A percentile compares a stretch with the other conserved stretches of the same genome.
These are phyloP conservation scores for Desmophyllum pertusum DNA, from an alignment of 92 coral and sea anemone species.

Conservation along the genomic window DNA sequence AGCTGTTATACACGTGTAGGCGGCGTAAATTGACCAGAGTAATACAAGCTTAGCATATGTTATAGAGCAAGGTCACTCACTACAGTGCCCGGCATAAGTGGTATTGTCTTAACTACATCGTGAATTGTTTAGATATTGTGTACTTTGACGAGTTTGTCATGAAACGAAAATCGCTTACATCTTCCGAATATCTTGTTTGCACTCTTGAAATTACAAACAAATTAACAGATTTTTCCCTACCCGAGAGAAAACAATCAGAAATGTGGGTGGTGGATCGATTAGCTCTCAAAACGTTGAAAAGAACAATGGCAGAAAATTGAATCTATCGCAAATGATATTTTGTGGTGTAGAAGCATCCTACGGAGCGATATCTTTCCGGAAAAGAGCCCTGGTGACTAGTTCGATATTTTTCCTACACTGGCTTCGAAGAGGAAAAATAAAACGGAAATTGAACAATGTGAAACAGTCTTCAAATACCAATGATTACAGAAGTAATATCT, in stretches of 20 bases:
- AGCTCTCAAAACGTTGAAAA: not conserved
- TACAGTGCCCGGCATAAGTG: not conserved
- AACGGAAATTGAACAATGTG: slow-evolving; percentile 17
- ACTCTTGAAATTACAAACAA: slow-evolving; percentile 49
- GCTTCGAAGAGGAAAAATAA: slow-evolving; percentile 18
- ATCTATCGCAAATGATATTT: not conserved
- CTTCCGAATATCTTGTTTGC: slow-evolving; percentile 42
- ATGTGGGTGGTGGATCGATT: not conserved
- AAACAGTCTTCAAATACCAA: slow-evolving; percentile 15
- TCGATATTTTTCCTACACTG: not conserved
- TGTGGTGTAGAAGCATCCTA: not conserved
- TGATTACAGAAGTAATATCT: not conserved
- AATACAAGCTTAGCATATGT: no score
- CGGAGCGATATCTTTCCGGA: not conserved
- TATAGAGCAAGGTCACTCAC: not conserved
- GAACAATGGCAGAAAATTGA: not conserved
- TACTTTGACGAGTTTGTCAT: slow-evolving; percentile 22
- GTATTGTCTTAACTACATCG: slow-evolving; percentile 10
- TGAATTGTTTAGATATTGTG: slow-evolving; percentile 19
- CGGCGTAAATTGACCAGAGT: not conserved
- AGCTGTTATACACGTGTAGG: no score
- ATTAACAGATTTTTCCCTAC: slow-evolving; percentile 14
- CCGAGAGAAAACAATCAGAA: not conserved
- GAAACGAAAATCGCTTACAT: slow-evolving; percentile 31
- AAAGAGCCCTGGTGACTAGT: not conserved